phyloP scores from a whole-genome alignment of 2,113 vertebrate genomes.

The Poeciliopsis prolifica region DNA sequence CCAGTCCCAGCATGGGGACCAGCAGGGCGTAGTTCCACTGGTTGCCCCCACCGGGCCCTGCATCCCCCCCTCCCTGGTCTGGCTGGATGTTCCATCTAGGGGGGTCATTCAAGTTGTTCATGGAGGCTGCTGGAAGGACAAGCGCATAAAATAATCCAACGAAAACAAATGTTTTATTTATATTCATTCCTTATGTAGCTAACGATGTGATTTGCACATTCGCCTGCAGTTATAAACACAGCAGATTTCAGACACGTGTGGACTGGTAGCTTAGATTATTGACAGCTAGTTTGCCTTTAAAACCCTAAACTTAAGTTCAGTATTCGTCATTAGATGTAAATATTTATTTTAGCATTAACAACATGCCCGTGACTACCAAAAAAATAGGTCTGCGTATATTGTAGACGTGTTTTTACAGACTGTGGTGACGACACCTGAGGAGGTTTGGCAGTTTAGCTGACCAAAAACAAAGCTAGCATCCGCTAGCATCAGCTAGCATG shows the following conservation, averaged over 20 bases:
- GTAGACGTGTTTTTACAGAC: neutral
- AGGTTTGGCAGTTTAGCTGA: conserved; percentile 37
- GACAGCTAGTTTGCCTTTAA: neutral
- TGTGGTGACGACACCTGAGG: neutral
- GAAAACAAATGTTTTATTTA: neutral
- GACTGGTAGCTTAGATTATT: neutral
- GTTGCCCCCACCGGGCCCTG: conserved; percentile 85
- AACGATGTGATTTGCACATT: neutral
- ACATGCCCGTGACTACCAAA: neutral
- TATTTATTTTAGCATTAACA: neutral
- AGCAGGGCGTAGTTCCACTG: conserved; percentile 95
- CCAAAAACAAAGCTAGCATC: conserved; percentile 42
- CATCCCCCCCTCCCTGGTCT: conserved; percentile 79
- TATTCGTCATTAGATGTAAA: neutral
- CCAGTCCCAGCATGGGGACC: conserved; percentile 94
- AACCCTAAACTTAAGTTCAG: neutral
- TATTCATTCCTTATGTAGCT: neutral
- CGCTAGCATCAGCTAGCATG: conserved; percentile 61
- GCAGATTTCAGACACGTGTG: neutral
- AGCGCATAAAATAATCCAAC: conserved; percentile 1
- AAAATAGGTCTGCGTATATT: neutral
- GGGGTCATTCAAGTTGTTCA: conserved; percentile 97
- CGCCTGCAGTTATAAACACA: neutral
- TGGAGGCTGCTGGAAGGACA: conserved; percentile 67
- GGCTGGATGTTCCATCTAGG: conserved; percentile 93